A percentile compares a stretch with the other conserved stretches of the same genome.
These are phyloP conservation scores for Microctenopoma stevenorrisi DNA, from an alignment of 2,797 vertebrate genomes.

Conservation along the genomic window DNA sequence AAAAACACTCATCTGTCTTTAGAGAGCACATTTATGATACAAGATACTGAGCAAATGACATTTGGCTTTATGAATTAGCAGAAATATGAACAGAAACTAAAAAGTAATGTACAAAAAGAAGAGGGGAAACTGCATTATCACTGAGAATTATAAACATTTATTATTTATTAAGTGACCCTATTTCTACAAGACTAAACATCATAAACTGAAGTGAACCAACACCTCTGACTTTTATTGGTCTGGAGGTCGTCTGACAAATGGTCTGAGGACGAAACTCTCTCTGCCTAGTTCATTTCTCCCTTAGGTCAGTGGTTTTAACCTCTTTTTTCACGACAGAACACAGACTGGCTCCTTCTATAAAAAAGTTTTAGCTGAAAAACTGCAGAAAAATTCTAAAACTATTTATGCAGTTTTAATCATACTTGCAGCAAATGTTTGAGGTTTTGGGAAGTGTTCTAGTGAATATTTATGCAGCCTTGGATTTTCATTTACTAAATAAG, in stretches of 20 bases:
- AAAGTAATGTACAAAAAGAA: not conserved
- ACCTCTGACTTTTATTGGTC: slow-evolving; percentile 40
- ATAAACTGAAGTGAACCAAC: slow-evolving; percentile 14
- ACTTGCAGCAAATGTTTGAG: not conserved
- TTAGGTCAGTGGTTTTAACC: no score
- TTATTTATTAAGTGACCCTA: not conserved
- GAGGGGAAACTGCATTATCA: not conserved
- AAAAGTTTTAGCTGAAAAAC: no score
- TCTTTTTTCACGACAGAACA: not conserved
- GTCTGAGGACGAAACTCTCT: not conserved
- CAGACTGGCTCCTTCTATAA: no score
- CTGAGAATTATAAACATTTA: not conserved
- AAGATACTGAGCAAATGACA: not conserved
- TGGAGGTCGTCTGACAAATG: slow-evolving; percentile 4
- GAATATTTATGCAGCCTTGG: slow-evolving; percentile 10
- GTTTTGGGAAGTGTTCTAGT: not conserved
- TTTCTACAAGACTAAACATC: slow-evolving; percentile 13
- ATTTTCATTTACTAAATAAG: slow-evolving; percentile 18
- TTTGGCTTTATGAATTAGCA: not conserved
- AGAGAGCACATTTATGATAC: not conserved
- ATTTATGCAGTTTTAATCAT: not conserved
- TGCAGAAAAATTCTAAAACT: no score
- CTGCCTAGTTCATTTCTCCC: not conserved
- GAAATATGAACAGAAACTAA: not conserved
- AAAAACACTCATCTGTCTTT: not conserved